Percentiles rank a stretch among this genome's conserved stretches.
Evolutionary conservation across 2,797 vertebrate species (phyloP).

Genomic region (Lepidocolaptes lacrymiger): DNA sequence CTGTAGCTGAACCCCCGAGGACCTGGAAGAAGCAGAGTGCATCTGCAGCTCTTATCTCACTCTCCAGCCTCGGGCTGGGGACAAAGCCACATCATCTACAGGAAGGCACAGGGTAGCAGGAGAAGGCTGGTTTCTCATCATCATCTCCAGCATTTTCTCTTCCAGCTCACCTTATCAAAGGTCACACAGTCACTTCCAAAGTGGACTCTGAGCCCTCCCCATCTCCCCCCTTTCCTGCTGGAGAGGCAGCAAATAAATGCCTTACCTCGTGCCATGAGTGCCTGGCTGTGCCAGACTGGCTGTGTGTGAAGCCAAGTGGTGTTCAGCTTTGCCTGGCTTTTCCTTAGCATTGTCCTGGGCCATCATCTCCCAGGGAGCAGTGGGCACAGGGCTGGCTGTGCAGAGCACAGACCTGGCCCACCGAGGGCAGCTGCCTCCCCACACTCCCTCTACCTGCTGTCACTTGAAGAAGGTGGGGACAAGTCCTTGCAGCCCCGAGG

Average conservation of each 20-base stretch:
- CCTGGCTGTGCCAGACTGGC: not conserved
- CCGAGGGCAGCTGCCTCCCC: not conserved
- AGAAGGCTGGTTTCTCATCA: not conserved
- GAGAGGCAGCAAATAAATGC: slow-evolving; percentile 42
- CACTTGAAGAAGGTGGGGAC: not conserved
- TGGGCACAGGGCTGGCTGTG: not conserved
- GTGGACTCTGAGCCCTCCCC: not conserved
- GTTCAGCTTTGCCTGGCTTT: not conserved
- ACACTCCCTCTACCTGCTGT: not conserved
- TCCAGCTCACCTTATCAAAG: not conserved
- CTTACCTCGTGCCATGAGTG: not conserved
- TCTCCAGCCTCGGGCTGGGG: not conserved
- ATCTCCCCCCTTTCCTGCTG: not conserved
- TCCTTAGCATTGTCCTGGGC: not conserved
- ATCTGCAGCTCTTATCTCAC: not conserved
- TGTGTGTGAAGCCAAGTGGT: accelerated
- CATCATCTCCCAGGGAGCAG: not conserved
- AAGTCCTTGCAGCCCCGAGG: not conserved
- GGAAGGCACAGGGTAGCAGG: not conserved
- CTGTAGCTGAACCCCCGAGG: not conserved
- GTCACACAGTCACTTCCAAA: not conserved
- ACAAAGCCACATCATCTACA: not conserved
- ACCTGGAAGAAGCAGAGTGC: not conserved
- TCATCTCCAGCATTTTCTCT: not conserved
- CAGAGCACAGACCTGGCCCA: not conserved